Percentiles rank a stretch among this genome's conserved stretches.
These are phyloP conservation scores for Drosophila obscura DNA, from an alignment of 1,140 invertebrate genomes.

Conservation along the genomic window DNA sequence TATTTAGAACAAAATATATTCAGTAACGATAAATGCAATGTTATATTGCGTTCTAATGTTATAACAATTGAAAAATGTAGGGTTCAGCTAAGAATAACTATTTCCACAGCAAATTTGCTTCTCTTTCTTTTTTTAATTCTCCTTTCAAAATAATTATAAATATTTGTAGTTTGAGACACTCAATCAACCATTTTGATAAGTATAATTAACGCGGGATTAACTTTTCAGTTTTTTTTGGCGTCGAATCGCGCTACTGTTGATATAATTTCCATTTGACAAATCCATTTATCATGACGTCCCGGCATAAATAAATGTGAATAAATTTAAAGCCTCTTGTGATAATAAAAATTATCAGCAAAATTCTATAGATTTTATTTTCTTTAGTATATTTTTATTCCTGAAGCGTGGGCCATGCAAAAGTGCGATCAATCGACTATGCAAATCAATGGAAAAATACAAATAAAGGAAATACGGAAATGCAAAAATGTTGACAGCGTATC, in stretches of 20 bases:
- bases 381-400: not conserved
- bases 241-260: constrained; percentile 35
- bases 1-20: not conserved
- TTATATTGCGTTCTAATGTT: no score
- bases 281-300: constrained; percentile 42
- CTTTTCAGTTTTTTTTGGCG: constrained; percentile 39
- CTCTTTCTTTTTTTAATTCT: no score
- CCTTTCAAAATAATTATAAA: constrained; percentile 8
- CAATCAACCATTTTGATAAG: constrained; percentile 40
- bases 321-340: constrained; percentile 43
- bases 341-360: constrained; percentile 6
- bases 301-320: constrained; percentile 28
- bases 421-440: constrained; percentile 20
- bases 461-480: constrained; percentile 67
- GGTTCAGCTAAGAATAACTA: no score
- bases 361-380: not conserved
- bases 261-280: constrained; percentile 48
- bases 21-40: not conserved
- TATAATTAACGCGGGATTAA: constrained; percentile 45
- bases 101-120: no score
- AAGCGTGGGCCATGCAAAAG: constrained; percentile 17
- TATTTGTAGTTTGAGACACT: constrained; percentile 23
- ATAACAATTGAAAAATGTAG: no score
- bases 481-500: constrained; percentile 25
- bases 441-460: constrained; percentile 37